Evolutionary conservation across 30 jellyfish, hydroid and myxozoan genomes (phyloP).

Genomic region (Clytia hemisphaerica): DNA sequence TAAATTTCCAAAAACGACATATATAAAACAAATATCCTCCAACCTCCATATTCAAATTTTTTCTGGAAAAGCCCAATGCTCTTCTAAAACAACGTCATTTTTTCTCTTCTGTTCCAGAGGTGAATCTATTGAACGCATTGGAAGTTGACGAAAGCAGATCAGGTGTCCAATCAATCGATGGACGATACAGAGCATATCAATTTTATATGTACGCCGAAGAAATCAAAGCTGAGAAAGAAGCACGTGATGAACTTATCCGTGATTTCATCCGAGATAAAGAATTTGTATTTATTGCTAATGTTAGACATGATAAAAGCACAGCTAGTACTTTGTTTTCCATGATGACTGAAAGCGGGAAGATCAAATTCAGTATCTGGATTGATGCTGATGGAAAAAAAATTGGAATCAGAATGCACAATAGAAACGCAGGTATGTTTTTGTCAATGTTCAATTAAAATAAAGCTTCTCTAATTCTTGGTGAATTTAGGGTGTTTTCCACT

Average conservation of each 20-base stretch:
- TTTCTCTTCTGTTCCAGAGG: conserved; percentile 43
- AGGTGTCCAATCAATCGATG: conserved; percentile 74
- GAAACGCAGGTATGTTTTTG: too few relatives aligned
- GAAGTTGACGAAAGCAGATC: conserved; percentile 66
- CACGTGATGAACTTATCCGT: conserved; percentile 54
- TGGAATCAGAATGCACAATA: conserved; percentile 70
- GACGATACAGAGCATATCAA: conserved; percentile 86
- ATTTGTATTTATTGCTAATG: conserved; percentile 55
- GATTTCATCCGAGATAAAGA: conserved; percentile 67
- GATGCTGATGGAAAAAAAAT: conserved; percentile 70
- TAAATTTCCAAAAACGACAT: too few relatives aligned
- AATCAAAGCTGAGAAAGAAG: conserved; percentile 41
- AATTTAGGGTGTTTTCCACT: too few relatives aligned
- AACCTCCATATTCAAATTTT: too few relatives aligned
- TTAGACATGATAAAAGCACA: conserved; percentile 79
- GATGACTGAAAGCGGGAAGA: conserved; percentile 54
- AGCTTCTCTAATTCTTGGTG: too few relatives aligned
- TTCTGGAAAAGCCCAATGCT: too few relatives aligned
- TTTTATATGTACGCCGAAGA: conserved; percentile 89
- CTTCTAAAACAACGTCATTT: not conserved
- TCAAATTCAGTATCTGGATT: conserved; percentile 63
- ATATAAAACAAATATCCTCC: too few relatives aligned
- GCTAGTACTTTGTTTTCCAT: conserved; percentile 72
- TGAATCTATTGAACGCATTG: conserved; percentile 72
- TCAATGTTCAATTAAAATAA: too few relatives aligned